These are phyloP conservation scores for Gobionotothen gibberifrons DNA, from an alignment of 2,797 vertebrate genomes.

Conservation along the genomic window DNA sequence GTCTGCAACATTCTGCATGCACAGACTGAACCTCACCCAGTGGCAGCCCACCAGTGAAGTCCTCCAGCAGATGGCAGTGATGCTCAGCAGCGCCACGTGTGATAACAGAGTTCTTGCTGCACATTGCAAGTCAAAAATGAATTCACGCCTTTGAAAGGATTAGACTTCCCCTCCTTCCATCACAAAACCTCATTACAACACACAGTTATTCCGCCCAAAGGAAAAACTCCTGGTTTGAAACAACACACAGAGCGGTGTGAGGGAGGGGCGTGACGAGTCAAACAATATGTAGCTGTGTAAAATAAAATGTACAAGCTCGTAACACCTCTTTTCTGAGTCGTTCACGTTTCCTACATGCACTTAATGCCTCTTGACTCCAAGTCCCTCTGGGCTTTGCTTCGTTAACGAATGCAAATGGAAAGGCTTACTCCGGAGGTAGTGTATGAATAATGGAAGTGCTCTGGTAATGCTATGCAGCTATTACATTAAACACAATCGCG, in stretches of 20 bases:
- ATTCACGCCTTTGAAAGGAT: conserved; percentile 63
- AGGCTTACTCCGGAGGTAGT: conserved; percentile 72
- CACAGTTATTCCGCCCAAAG: conserved; percentile 42
- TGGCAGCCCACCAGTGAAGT: not conserved
- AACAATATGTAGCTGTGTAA: conserved; percentile 38
- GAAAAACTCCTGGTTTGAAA: conserved; percentile 38
- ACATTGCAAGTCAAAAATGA: conserved; percentile 54
- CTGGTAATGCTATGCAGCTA: conserved; percentile 68
- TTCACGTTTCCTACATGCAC: conserved; percentile 59
- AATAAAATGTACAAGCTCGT: conserved; percentile 39
- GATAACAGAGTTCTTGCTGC: conserved; percentile 45
- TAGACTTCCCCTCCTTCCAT: conserved; percentile 44
- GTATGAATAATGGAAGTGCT: conserved; percentile 82
- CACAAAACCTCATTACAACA: conserved; percentile 61
- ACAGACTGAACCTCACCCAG: not conserved
- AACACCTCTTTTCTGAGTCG: conserved; percentile 59
- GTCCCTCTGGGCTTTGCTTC: conserved; percentile 77
- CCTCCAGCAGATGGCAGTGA: conserved; percentile 71
- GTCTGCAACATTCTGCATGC: conserved; percentile 10
- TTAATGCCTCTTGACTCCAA: conserved; percentile 74
- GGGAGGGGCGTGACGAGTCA: conserved; percentile 5
- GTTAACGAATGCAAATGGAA: conserved; percentile 84
- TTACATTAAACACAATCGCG: conserved; percentile 61
- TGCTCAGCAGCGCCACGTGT: conserved; percentile 23
- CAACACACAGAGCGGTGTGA: conserved; percentile 20